Evolutionary conservation across 2,797 vertebrate species (phyloP).

Genomic region (Phrynocephalus vlangalii): DNA sequence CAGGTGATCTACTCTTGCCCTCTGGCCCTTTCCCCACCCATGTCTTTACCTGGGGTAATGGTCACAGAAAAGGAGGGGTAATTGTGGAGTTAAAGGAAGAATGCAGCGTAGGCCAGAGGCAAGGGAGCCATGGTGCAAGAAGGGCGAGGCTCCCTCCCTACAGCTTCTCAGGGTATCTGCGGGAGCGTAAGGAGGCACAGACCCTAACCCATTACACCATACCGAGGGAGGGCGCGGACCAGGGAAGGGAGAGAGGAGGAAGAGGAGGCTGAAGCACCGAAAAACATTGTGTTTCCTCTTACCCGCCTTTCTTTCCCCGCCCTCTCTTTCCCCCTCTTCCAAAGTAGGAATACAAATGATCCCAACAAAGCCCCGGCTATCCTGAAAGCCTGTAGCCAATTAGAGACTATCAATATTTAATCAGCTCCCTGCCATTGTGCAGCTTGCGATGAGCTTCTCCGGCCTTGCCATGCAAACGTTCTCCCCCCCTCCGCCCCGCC

Average conservation of each 20-base stretch:
- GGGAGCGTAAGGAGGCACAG: conserved; percentile 57
- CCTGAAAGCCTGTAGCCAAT: conserved; percentile 95
- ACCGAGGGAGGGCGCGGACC: conserved; percentile 54
- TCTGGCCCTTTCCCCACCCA: background rate
- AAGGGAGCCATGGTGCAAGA: background rate
- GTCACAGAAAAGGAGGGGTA: background rate
- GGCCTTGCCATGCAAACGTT: conserved; percentile 74
- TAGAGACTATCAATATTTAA: conserved; percentile 97
- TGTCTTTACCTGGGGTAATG: background rate
- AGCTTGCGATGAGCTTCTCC: conserved; percentile 71
- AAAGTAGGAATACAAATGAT: conserved; percentile 82
- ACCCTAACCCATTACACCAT: conserved; percentile 70
- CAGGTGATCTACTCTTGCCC: background rate
- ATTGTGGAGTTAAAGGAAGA: background rate
- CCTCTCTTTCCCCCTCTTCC: conserved; percentile 63
- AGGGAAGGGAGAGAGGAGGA: conserved; percentile 31
- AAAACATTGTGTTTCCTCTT: conserved; percentile 64
- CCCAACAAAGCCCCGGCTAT: conserved; percentile 78
- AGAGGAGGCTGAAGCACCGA: conserved; percentile 59
- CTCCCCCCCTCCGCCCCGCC: conserved; percentile 82
- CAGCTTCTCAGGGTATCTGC: conserved; percentile 61
- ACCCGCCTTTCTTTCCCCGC: conserved; percentile 28
- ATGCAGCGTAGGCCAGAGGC: rapidly evolving
- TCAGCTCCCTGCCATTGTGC: conserved; percentile 79
- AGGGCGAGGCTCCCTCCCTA: conserved; percentile 41